A percentile compares a stretch with the other conserved stretches of the same genome.
phyloP scores from a whole-genome alignment of 2,888 invertebrate genomes.

The Netelia melanura region DNA sequence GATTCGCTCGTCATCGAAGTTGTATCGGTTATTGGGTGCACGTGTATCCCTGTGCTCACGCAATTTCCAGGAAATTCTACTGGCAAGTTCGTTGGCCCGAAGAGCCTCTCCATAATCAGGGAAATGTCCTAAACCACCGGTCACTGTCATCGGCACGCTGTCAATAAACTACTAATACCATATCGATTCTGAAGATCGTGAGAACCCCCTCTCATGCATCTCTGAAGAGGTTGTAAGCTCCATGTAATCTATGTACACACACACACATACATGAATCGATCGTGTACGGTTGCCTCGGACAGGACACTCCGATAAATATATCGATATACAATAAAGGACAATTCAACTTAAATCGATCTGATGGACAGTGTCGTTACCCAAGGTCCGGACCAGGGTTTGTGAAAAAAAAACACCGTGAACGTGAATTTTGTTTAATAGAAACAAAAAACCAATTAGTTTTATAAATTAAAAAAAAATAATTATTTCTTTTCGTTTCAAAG shows the following conservation, averaged over 20 bases:
- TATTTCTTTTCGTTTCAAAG: too few relatives aligned
- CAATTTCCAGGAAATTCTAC: constrained; percentile 6
- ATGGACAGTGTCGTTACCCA: too few relatives aligned
- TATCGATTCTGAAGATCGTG: constrained; percentile 45
- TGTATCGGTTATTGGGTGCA: neutral
- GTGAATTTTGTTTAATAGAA: too few relatives aligned
- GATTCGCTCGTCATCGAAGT: neutral
- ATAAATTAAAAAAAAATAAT: too few relatives aligned
- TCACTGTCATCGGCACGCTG: constrained; percentile 6
- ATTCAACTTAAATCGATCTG: too few relatives aligned
- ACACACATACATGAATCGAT: constrained; percentile 1
- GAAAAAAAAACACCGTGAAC: too few relatives aligned
- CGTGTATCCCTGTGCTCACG: neutral
- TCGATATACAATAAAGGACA: too few relatives aligned
- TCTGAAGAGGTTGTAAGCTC: too few relatives aligned
- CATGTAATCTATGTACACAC: neutral
- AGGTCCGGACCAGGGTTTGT: too few relatives aligned
- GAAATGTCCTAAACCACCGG: neutral
- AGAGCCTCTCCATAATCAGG: constrained; percentile 1
- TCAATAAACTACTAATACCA: constrained; percentile 38
- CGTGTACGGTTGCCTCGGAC: neutral
- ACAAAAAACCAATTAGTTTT: too few relatives aligned
- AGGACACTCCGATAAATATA: neutral
- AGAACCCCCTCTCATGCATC: constrained; percentile 1
- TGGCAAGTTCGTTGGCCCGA: constrained; percentile 21